Conservation (phyloP, 2,797 vertebrate genomes). For the Sardinella longiceps region DNA sequence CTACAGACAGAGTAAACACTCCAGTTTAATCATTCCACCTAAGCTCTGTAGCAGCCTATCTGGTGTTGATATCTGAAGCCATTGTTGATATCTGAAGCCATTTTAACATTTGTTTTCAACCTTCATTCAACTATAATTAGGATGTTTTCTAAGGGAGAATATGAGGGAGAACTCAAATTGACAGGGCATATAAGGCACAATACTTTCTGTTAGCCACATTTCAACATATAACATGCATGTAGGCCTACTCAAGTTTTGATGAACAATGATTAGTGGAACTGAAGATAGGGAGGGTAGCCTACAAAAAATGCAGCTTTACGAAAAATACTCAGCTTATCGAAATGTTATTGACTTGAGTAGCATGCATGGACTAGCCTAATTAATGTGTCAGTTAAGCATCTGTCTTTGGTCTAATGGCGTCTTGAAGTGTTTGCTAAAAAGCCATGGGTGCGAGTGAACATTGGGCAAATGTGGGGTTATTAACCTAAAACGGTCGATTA, state of each 20-base stretch:
- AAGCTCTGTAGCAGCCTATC: no score
- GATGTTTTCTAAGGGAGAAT: no score
- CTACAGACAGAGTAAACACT: slow-evolving; percentile 1
- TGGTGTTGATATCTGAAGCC: background rate
- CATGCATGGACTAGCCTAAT: slow-evolving; percentile 62
- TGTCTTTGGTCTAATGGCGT: slow-evolving; percentile 62
- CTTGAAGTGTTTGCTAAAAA: slow-evolving; percentile 61
- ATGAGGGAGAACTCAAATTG: no score
- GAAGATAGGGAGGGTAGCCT: background rate
- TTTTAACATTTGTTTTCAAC: background rate
- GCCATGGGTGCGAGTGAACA: slow-evolving; percentile 50
- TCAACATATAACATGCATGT: background rate
- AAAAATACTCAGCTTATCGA: slow-evolving; percentile 51
- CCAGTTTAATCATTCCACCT: background rate
- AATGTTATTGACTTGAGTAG: slow-evolving; percentile 54
- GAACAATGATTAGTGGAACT: background rate
- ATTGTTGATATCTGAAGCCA: no score
- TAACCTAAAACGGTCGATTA: slow-evolving; percentile 41
- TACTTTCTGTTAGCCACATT: no score
- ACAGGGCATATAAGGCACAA: no score
- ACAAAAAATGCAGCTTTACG: background rate
- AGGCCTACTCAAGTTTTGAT: background rate
- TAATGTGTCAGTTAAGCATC: slow-evolving; percentile 68
- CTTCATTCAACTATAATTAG: no score
- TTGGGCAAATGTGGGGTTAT: slow-evolving; percentile 49